Conservation (phyloP, 2,888 invertebrate genomes). For the Stenurella melanura region DNA sequence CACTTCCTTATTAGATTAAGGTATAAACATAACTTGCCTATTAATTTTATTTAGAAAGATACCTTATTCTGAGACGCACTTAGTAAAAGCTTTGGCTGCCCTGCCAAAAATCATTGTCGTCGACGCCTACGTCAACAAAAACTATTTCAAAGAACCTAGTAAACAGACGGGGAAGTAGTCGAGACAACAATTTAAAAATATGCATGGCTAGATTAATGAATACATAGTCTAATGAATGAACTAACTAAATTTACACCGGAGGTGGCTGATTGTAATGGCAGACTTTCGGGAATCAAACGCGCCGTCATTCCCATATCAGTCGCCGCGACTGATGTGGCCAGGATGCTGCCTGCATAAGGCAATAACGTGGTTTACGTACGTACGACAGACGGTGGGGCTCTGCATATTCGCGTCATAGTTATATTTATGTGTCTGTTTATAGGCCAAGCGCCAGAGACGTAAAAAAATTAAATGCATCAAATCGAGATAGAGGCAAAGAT, state of each 20-base stretch:
- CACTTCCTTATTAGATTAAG: not conserved
- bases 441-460: too few species aligned
- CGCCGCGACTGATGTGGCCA: slow-evolving; percentile 4
- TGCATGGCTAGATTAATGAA: not conserved
- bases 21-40: not conserved
- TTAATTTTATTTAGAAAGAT: not conserved
- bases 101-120: not conserved
- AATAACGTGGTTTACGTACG: not conserved
- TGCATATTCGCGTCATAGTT: too few species aligned
- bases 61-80: not conserved
- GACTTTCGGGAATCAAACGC: slow-evolving; percentile 13
- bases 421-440: too few species aligned
- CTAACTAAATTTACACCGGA: slow-evolving; percentile 1
- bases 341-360: not conserved
- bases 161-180: not conserved
- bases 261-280: not conserved
- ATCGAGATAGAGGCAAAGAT: too few species aligned
- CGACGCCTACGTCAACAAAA: not conserved
- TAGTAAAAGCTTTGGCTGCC: not conserved
- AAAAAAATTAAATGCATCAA: too few species aligned
- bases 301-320: not conserved
- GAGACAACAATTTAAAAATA: slow-evolving; percentile 8
- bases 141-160: slow-evolving; percentile 1
- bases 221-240: not conserved
- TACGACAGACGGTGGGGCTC: too few species aligned